A percentile compares a stretch with the other conserved stretches of the same genome.
Conservation (phyloP, 2,113 vertebrate species). For the Nipponia nippon region DNA sequence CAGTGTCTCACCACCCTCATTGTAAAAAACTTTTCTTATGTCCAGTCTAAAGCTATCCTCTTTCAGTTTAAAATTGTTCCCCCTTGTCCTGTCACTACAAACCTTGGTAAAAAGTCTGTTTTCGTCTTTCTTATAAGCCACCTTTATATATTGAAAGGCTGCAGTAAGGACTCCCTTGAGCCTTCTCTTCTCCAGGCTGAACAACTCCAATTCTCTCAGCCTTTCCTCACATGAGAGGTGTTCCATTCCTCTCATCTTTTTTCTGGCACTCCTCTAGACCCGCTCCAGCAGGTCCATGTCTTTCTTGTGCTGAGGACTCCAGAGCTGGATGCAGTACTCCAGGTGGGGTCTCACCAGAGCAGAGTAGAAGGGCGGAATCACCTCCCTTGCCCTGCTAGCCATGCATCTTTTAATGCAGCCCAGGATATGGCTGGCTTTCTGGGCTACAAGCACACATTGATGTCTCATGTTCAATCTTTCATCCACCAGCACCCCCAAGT, state of each 20-base stretch:
- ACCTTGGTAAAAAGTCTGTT: background rate
- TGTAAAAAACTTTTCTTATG: background rate
- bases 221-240: background rate
- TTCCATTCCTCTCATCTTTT: background rate
- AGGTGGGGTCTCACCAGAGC: background rate
- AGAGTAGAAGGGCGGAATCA: background rate
- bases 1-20: too few relatives aligned
- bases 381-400: rapidly evolving
- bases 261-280: background rate
- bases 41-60: background rate
- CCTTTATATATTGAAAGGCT: background rate
- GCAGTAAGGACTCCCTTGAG: too few relatives aligned
- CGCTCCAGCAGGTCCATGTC: rapidly evolving
- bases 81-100: background rate
- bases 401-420: rapidly evolving
- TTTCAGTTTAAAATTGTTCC: background rate
- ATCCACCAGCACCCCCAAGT: too few relatives aligned
- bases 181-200: background rate
- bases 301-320: background rate
- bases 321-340: background rate
- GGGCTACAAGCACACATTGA: rapidly evolving
- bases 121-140: background rate
- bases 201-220: rapidly evolving
- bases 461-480: background rate
- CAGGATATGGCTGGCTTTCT: rapidly evolving